phyloP scores from a whole-genome alignment of 2,797 vertebrate species.

The Mormyrus hasselquistii region DNA sequence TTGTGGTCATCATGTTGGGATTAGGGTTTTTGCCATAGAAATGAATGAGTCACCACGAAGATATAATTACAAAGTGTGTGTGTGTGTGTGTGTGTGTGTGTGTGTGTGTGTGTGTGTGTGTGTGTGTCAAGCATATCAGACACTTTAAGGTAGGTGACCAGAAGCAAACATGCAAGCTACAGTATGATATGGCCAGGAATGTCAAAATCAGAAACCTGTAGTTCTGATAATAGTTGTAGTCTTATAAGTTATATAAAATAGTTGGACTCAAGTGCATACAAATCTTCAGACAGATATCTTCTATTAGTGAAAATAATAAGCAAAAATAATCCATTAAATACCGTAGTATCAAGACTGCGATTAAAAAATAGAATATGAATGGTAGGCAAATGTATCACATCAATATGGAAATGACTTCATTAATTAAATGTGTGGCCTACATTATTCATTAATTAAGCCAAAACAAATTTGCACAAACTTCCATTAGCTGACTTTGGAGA shows the following conservation, averaged over 20 bases:
- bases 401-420: conserved; percentile 71
- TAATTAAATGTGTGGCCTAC: conserved; percentile 65
- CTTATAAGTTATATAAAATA: not conserved
- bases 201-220: not conserved
- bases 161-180: conserved; percentile 28
- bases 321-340: conserved; percentile 44
- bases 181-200: not conserved
- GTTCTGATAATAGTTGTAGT: not conserved
- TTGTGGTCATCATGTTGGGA: not conserved
- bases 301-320: conserved; percentile 40
- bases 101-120: not conserved
- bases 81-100: not conserved
- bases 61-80: not conserved
- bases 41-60: not conserved
- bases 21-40: not conserved
- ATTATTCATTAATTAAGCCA: conserved; percentile 72
- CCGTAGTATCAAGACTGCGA: conserved; percentile 56
- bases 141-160: conserved; percentile 47
- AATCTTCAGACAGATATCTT: not conserved
- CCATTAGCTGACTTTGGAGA: conserved; percentile 54
- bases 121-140: conserved; percentile 42
- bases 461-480: conserved; percentile 69
- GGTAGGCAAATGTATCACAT: conserved; percentile 60
- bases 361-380: conserved; percentile 60
- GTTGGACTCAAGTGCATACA: not conserved